phyloP scores from a whole-genome alignment of 1,140 invertebrate genomes.

The Batillaria attramentaria region DNA sequence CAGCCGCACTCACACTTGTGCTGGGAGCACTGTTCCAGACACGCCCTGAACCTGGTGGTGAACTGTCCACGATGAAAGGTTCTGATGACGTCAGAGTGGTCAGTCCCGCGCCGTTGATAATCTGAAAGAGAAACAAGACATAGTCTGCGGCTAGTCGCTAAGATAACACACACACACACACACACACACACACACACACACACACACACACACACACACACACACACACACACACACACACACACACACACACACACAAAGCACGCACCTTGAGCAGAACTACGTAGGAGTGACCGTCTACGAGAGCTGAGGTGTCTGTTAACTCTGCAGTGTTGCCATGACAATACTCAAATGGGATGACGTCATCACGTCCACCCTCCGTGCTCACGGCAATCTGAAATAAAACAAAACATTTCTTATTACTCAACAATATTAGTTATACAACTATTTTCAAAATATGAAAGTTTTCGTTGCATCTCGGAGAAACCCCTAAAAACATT shows the following conservation, averaged over 20 bases:
- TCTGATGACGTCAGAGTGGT: constrained; percentile 4
- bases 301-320: constrained; percentile 9
- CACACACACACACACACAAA: too few species aligned
- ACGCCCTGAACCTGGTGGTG: constrained; percentile 9
- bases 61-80: constrained; percentile 19
- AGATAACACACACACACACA: too few species aligned
- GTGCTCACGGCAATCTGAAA: constrained; percentile 5
- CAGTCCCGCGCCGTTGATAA: constrained; percentile 8
- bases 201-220: too few species aligned
- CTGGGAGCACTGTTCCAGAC: neutral
- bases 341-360: constrained; percentile 5
- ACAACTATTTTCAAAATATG: too few species aligned
- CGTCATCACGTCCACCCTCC: neutral
- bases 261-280: constrained; percentile 23
- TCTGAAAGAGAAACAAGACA: too few species aligned
- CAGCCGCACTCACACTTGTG: constrained; percentile 16
- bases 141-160: too few species aligned
- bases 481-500: too few species aligned
- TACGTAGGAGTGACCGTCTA: constrained; percentile 18
- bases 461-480: too few species aligned
- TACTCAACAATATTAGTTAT: too few species aligned
- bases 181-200: too few species aligned
- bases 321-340: neutral
- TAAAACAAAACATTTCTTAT: too few species aligned
- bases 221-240: too few species aligned